Evolutionary conservation across 2,113 vertebrate genomes (phyloP), one percentile per base, ranked within the genome.

Genomic region (Egretta garzetta): DNA sequence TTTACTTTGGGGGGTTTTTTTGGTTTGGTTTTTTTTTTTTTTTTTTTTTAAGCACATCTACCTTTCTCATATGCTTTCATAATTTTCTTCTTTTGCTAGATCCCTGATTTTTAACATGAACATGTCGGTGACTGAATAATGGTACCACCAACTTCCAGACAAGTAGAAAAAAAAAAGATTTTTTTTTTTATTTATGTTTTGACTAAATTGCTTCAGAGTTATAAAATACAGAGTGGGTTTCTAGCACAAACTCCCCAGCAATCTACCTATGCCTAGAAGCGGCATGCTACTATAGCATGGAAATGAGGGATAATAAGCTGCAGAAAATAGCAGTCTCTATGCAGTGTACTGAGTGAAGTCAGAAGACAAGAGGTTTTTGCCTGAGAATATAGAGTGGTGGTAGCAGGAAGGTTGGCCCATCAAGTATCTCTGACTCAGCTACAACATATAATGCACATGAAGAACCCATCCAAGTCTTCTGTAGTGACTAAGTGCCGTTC

Each of bases 401-500:
- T 8, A 2, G 9, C 8, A n/a, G 33, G 49, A 26, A 71, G 14
- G 8, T 1, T 79, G 79, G 41, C 12, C 56, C 41, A 11, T 20
- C 30, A 22, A 6, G 15, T 45, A 2, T 24, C 19, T 64, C 67
- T 71, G 37, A 37, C 74, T 85, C 26, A 32, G 35, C 79, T 52
- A 10, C 59, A 39, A 4, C 32, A 8, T 3, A 4, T 4, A 24
- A 18, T 41, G 64, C 27, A 7, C 0, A 1, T 13, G 24, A 50
- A 41, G 67, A 89, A 23, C 20, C 17, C 32, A 14, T 12, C 24
- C 32, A 45, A 73, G 63, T 45, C 16, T 26, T 82, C 39, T 14
- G 4, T 0, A 11, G 53, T 8, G 53, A 32, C 49, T 28, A 18
- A 71, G 5, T 63, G 47, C 75, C n/a, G 9, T 17, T 56, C 4